A percentile compares a stretch with the other conserved stretches of the same genome.
phyloP scores from a whole-genome alignment of 2,888 invertebrate species.

The Dolichomitus sp. region DNA sequence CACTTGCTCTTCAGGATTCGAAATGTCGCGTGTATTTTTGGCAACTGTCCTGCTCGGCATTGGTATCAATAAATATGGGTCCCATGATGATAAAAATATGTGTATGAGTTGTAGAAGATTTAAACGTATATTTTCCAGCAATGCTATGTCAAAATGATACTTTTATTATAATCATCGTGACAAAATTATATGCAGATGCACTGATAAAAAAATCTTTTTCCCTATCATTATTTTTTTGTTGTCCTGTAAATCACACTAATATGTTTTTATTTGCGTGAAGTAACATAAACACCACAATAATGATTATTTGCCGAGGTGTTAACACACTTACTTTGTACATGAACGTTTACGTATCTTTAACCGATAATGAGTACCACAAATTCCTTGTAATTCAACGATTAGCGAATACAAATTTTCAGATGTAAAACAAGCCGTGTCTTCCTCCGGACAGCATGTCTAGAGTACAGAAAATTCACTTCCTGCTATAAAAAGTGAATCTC shows the following conservation, averaged over 20 bases:
- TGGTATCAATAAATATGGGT: neutral
- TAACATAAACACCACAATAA: neutral
- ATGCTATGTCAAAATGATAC: neutral
- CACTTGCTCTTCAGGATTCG: neutral
- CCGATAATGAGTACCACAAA: neutral
- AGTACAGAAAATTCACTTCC: conserved; percentile 11
- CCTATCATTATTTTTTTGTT: no score
- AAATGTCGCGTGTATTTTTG: neutral
- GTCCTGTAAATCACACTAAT: neutral
- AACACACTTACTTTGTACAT: neutral
- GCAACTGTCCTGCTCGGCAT: neutral
- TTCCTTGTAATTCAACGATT: neutral
- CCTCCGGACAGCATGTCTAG: neutral
- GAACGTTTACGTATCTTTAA: neutral
- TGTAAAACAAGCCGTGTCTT: neutral
- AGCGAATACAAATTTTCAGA: neutral
- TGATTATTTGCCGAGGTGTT: neutral
- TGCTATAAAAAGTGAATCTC: conserved; percentile 17
- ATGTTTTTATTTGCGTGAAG: neutral
- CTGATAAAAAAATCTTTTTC: no score
- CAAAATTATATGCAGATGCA: no score
- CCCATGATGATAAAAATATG: neutral
- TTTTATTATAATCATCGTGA: neutral
- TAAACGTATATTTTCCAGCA: neutral
- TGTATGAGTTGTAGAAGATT: neutral